Evolutionary conservation across 2,113 vertebrate species (phyloP).

Genomic region (Oreocharis arfaki): DNA sequence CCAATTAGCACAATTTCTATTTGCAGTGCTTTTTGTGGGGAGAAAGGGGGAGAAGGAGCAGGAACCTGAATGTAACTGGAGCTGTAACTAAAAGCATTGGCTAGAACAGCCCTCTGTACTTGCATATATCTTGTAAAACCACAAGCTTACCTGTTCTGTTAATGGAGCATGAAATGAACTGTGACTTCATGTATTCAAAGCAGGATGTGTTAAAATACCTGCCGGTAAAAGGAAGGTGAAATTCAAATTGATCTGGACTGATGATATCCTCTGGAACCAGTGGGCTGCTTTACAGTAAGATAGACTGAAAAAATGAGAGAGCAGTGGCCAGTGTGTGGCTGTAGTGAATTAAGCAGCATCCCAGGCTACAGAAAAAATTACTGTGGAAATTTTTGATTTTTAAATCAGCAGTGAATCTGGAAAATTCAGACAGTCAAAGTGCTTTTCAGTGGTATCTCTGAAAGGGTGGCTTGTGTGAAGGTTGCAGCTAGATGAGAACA

Average conservation of each 20-base stretch:
- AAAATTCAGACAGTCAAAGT: neutral
- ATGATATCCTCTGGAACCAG: neutral
- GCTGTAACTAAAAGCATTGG: neutral
- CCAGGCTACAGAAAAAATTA: neutral
- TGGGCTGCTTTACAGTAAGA: neutral
- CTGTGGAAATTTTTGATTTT: neutral
- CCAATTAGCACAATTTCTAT: neutral
- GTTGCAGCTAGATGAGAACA: neutral
- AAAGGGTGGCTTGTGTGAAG: neutral
- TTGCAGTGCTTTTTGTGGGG: neutral
- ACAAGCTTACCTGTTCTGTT: neutral
- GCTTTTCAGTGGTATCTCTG: neutral
- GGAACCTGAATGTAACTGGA: neutral
- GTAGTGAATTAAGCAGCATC: neutral
- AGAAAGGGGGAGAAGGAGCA: neutral
- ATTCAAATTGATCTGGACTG: neutral
- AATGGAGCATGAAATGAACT: constrained; percentile 1
- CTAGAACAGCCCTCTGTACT: neutral
- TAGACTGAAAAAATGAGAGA: neutral
- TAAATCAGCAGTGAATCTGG: neutral
- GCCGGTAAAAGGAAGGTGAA: neutral
- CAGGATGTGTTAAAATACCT: neutral
- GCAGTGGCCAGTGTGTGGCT: fast-evolving
- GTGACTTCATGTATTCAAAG: neutral
- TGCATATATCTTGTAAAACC: neutral